Base-by-base conservation (phyloP, 1,140 invertebrate genomes). In the Bactericera cockerelli region DNA sequence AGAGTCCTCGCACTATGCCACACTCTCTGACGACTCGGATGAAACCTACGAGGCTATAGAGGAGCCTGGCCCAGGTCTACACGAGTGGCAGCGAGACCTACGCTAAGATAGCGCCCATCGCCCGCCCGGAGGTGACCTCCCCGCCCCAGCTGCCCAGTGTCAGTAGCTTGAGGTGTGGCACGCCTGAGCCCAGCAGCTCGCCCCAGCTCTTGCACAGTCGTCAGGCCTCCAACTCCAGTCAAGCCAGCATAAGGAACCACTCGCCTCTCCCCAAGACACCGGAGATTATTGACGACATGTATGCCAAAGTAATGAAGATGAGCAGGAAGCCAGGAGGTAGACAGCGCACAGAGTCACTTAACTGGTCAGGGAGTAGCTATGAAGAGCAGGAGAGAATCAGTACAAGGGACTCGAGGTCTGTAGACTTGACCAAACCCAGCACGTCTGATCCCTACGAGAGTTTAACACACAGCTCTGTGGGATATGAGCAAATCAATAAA, bases 21-120 rank as follows among this genome's bases (percentile, higher is more conserved):
- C 86, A 4, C 84, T 88, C 3, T 88, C 86, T 0, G 86, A 89
- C 71, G 86, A 89, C 74, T 88, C 86, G 56, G 88, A 91, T 71
- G 89, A 93, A 73, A 89, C 89, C 76, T 91, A 93, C 71, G 88
- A 87, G 1, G 87, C 87, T 2, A 90, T 90, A 59, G 86, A 89
- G 63, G 89, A 91, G 66, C 84, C 81, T 59, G 80, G n/a, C 79
- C 53, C 72, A 72, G 54, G 72, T 84, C 3, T 86, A 86, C 60
- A 83, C 80, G 0, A 84, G 84, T 66, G 87, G 83, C n/a, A 89
- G 86, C 59, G 87, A 89, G 69, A 90, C 87, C 2, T 92, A 91
- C 71, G 87, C 88, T 42, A 85, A 89, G 71, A 91, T 91, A 64
- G 82, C 86, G 60, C 83, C 86, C 3, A 71, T 76, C 65, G 66